phyloP scores from a whole-genome alignment of 2,888 invertebrate species.

The Coleophora flavipennella region DNA sequence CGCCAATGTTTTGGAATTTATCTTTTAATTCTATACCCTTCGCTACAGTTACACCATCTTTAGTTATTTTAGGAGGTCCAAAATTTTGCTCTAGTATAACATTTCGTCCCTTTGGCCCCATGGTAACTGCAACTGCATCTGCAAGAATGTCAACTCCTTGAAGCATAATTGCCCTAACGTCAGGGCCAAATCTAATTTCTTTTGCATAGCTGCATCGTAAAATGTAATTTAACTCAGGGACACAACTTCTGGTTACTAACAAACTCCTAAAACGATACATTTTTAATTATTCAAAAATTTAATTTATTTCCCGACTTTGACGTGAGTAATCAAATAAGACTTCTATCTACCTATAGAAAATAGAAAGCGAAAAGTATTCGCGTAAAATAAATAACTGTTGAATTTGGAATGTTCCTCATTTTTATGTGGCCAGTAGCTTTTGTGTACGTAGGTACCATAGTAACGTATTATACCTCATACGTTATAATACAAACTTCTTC shows the following conservation, averaged over 20 bases:
- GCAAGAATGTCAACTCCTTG: conserved; percentile 98
- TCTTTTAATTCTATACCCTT: conserved; percentile 97
- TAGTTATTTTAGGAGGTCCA: conserved; percentile 99
- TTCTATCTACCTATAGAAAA: no score
- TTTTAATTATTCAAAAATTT: conserved; percentile 5
- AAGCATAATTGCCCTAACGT: conserved; percentile 95
- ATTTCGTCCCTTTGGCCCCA: conserved; percentile 99
- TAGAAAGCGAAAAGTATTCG: no score
- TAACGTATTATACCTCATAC: no score
- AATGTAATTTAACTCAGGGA: no score
- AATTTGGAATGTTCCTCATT: no score
- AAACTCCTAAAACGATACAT: conserved; percentile 31
- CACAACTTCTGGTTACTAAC: conserved; percentile 11
- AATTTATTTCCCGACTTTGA: no score
- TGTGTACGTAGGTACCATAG: no score
- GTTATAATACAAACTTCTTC: no score
- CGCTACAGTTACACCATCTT: conserved; percentile 99
- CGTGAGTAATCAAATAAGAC: no score
- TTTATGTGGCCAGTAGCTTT: no score
- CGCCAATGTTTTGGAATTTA: conserved; percentile 98
- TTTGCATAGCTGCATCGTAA: conserved; percentile 78
- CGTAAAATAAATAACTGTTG: no score
- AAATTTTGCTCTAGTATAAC: conserved; percentile 98
- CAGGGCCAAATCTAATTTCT: conserved; percentile 96
- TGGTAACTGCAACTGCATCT: conserved; percentile 98